A percentile compares a stretch with the other conserved stretches of the same genome.
These are phyloP conservation scores for Sclerodermus sp. DNA, from an alignment of 2,888 invertebrate genomes.

Conservation along the genomic window DNA sequence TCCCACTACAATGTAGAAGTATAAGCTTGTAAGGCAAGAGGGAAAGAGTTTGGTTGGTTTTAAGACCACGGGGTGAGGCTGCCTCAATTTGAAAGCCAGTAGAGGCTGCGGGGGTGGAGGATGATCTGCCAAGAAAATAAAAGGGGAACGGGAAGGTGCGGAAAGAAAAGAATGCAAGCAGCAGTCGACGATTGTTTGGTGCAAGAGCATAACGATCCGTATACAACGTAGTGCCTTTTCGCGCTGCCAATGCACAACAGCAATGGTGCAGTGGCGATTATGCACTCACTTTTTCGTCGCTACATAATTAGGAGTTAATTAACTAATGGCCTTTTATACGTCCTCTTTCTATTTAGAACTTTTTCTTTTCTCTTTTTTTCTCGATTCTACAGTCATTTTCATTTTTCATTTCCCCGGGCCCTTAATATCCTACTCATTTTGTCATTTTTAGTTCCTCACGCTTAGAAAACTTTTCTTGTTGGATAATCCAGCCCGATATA, in stretches of 20 bases:
- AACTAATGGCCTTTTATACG: constrained; percentile 42
- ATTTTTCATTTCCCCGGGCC: not conserved
- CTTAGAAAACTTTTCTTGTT: too few species aligned
- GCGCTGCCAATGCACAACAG: constrained; percentile 32
- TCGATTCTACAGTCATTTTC: constrained; percentile 7
- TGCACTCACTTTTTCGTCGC: constrained; percentile 41
- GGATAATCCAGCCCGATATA: too few species aligned
- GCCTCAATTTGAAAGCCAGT: too few species aligned
- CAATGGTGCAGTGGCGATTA: constrained; percentile 39
- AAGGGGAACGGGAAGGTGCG: constrained; percentile 13
- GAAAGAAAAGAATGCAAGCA: constrained; percentile 28
- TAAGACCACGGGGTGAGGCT: too few species aligned
- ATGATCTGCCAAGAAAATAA: constrained; percentile 23
- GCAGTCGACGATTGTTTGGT: constrained; percentile 45
- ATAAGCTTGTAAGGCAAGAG: constrained; percentile 4
- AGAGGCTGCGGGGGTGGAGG: constrained; percentile 5
- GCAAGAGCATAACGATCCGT: constrained; percentile 46
- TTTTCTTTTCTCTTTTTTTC: constrained; percentile 7
- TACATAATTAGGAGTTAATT: constrained; percentile 53
- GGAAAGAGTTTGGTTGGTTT: constrained; percentile 13
- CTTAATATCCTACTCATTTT: not conserved
- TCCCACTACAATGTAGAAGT: not conserved
- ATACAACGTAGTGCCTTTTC: constrained; percentile 39
- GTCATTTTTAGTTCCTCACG: not conserved
- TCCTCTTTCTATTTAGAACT: constrained; percentile 3